Evolutionary conservation across 1,140 invertebrate species (phyloP), one percentile per base, ranked within the genome.

Genomic region (Eueides isabella): DNA sequence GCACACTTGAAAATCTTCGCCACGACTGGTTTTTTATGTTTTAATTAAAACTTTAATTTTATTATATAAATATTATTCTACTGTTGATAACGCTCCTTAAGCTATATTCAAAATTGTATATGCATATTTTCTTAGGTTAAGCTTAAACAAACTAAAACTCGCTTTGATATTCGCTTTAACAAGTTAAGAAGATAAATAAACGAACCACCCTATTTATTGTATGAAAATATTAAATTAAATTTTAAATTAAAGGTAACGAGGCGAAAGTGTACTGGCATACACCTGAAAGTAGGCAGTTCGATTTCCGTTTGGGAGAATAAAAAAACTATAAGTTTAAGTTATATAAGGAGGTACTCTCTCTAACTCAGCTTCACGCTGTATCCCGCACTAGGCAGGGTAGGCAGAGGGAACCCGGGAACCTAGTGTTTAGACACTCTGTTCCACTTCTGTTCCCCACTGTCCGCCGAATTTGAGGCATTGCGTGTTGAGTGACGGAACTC

Each of bases 181-280:
- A 23, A 55, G 44, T 55, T 55, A 23, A 26, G n/a, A 55, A 55
- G 44, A 55, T 9, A 55, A 55, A 55, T 19, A 55, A 55, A 55
- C 19, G 44, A 11, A 55, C 44, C 4, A 23, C 2, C 6, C 2
- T 23, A 26, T 23, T 55, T 55, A 19, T 23, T 3, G 23, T 55
- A 7, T 55, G n/a, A 44, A 16, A n/a, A 19, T 44, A n/a, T 0
- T 7, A n/a, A 55, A 23, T 23, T 9, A 9, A 26, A 55, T 3
- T 3, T 55, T 55, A 26, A 26, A 55, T 55, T 55, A 23, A 23
- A 55, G 2, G 0, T 19, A 55, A 3, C 2, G 9, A 44, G 19
- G 16, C 19, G 5, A 4, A 55, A 55, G 9, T 2, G 7, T 44
- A 44, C 7, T 26, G 19, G 5, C 19, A 7, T 48, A 23, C 5